These are phyloP conservation scores for Charina bottae DNA, from an alignment of 2,113 vertebrate genomes.

Conservation along the genomic window DNA sequence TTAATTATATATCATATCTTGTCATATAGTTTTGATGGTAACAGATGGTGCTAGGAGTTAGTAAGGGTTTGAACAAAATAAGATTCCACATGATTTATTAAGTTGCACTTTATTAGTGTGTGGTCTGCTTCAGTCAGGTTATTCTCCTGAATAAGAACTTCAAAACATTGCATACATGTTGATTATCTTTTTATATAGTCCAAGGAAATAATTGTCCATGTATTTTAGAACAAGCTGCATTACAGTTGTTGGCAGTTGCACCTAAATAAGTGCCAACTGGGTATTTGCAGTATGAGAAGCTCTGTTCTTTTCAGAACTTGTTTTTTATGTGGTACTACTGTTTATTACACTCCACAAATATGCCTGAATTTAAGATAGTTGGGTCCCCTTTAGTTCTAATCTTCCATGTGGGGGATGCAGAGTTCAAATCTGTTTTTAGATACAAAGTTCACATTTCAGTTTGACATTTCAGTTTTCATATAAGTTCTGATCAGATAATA, in stretches of 20 bases:
- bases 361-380: not conserved
- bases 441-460: not conserved
- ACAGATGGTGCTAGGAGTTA: constrained; percentile 94
- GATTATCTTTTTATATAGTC: constrained; percentile 72
- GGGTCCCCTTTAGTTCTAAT: not conserved
- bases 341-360: not conserved
- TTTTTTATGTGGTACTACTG: constrained; percentile 21
- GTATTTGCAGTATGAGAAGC: constrained; percentile 44
- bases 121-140: constrained; percentile 82
- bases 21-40: constrained; percentile 98
- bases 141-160: constrained; percentile 78
- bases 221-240: not conserved
- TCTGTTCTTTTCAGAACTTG: constrained; percentile 38
- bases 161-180: constrained; percentile 78
- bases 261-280: constrained; percentile 30
- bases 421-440: not conserved
- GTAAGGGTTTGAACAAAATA: constrained; percentile 89
- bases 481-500: not conserved
- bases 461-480: constrained; percentile 4
- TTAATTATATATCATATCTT: constrained; percentile 99
- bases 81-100: constrained; percentile 95
- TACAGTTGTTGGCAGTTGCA: constrained; percentile 6
- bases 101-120: constrained; percentile 93
- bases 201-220: constrained; percentile 47
- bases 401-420: not conserved